Evolutionary conservation across 1,140 invertebrate genomes (phyloP), one percentile per base, ranked within the genome.

Genomic region (Trichonephila clavata): DNA sequence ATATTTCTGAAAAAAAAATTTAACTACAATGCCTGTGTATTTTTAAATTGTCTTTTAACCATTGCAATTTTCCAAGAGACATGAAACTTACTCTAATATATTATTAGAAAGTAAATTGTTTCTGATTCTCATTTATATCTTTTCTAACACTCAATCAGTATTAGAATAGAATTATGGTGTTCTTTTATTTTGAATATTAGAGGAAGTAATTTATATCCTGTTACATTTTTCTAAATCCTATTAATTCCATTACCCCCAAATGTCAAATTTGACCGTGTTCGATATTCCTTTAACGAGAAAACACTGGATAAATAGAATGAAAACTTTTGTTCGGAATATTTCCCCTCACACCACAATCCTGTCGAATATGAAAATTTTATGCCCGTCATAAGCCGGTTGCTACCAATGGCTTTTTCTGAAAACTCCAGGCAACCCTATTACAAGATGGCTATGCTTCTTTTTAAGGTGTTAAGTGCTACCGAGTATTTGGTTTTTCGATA

Each of bases 351-450:
- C 61, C 21, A 50, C 61, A 13, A 6, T 63, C 27, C 16, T 32
- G 5, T 2, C 43, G 50, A 83, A 50, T 83, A 83, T 83, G 81
- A 83, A 83, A 83, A 83, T 83, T 83, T 83, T 83, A 83, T 83
- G 14, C 21, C 43, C 43, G 10, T 27, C 81, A 83, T 83, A 83
- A 83, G 43, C 39, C 13, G 8, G 27, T 16, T 20, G 24, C 71
- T 77, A 50, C 27, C 71, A 77, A 39, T 39, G 27, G 71, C 27
- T 32, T 77, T 77, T 39, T n/a, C 81, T n/a, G 50, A 83, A 83
- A 83, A 83, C 18, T 24, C 16, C 81, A 83, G 18, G 81, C 81
- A n/a, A 83, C 16, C 81, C 43, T n/a, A 83, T 83, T 83, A 83
- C 43, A 50, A 21, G 8, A 59, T 24, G 20, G 21, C 81, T n/a